Conservation (phyloP, 2,888 invertebrate genomes). For the Ethmia dodecea region DNA sequence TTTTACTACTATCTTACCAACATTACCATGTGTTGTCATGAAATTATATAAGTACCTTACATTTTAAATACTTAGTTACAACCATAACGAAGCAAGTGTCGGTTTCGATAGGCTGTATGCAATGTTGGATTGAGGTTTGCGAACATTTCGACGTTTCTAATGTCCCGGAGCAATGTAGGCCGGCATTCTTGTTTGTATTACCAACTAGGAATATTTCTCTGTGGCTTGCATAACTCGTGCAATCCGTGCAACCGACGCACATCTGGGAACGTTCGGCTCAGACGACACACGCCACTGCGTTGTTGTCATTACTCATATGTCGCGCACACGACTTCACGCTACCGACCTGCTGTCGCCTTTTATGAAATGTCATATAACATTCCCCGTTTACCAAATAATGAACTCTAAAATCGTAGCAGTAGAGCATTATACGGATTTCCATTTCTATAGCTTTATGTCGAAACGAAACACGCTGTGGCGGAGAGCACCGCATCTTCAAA, state of each 20-base stretch:
- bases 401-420: conserved; percentile 39
- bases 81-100: too few relatives aligned
- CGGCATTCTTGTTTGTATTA: conserved; percentile 35
- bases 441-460: conserved; percentile 27
- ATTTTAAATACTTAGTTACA: too few relatives aligned
- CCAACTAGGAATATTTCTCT: conserved; percentile 39
- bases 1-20: too few relatives aligned
- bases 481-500: conserved; percentile 65
- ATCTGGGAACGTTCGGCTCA: conserved; percentile 59
- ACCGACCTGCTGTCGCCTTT: conserved; percentile 39
- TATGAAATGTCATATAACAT: conserved; percentile 46
- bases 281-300: conserved; percentile 55
- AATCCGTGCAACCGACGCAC: conserved; percentile 51
- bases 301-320: conserved; percentile 76
- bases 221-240: conserved; percentile 55
- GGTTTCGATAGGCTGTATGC: too few relatives aligned
- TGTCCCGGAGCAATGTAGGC: conserved; percentile 27
- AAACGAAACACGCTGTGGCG: conserved; percentile 33
- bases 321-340: conserved; percentile 65
- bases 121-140: background rate
- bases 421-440: conserved; percentile 31
- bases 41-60: too few relatives aligned
- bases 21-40: too few relatives aligned
- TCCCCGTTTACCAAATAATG: conserved; percentile 32
- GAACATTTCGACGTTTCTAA: conserved; percentile 27